Evolutionary conservation across 2,113 vertebrate species (phyloP), one percentile per base, ranked within the genome.

Genomic region (Pelodiscus sinensis): DNA sequence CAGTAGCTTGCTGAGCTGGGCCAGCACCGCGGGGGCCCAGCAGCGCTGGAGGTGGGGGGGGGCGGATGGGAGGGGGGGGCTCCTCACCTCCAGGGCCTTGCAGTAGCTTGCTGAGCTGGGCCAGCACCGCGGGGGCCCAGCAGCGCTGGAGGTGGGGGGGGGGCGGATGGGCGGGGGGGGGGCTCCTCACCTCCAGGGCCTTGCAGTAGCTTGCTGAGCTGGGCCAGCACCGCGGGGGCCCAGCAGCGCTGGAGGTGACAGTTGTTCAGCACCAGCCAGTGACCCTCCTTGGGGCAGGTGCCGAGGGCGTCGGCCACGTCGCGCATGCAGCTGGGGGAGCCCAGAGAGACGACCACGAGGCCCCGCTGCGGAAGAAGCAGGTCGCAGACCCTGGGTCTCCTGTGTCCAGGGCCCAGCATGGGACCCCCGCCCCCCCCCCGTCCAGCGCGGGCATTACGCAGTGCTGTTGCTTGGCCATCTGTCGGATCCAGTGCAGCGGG

Each of bases 261-360:
- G 96, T 98, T 98, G 92, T 98, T 98, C 15, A 99, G 97, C 78
- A 99, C 98, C 86, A 99, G 84, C 99, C 99, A 99, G 81, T 97
- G 96, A 18, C 98, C 98, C 2, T 98, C 94, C 6, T 77, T 84
- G 82, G 96, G 95, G 75, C 98, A 97, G 55, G 73, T 82, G 13
- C 2, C 24, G 25, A 97, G 82, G 19, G 75, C 81, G 44, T 71
- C 73, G 60, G 92, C 57, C 81, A 96, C 81, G 2, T 2, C 52
- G 2, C 68, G 80, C 58, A 92, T 10, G 0, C 97, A 92, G 24
- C 96, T 92, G 31, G 95, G 81, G 50, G 94, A 93, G 18, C 97
- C 97, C 55, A 97, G 75, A 52, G 96, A 93, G 50, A 97, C 88
- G 87, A 97, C 93, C 3, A 55, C 62, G 11, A 92, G 27, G 6